These are phyloP conservation scores for Drosophila serrata DNA, from an alignment of 1,140 invertebrate species.

Conservation along the genomic window DNA sequence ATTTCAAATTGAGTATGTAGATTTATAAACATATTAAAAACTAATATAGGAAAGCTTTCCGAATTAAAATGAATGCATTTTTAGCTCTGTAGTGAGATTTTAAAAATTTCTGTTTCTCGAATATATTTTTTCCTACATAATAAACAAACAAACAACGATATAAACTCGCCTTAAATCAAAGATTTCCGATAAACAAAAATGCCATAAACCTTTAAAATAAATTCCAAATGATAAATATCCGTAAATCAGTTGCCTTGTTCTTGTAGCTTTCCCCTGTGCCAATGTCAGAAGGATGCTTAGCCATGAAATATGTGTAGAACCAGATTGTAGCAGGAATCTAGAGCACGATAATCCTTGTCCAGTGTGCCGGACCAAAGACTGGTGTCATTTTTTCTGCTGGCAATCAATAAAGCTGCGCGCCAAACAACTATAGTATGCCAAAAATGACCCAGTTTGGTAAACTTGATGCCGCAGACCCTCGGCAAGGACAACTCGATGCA, in stretches of 20 bases:
- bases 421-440: constrained; percentile 55
- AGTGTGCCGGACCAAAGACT: constrained; percentile 14
- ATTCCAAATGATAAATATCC: neutral
- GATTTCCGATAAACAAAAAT: neutral
- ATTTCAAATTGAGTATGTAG: too few species aligned
- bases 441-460: constrained; percentile 73
- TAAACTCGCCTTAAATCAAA: neutral
- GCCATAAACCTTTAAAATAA: neutral
- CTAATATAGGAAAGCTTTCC: too few species aligned
- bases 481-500: constrained; percentile 54
- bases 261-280: neutral
- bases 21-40: too few species aligned
- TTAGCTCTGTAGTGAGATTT: too few species aligned
- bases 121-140: too few species aligned
- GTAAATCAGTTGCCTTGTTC: neutral
- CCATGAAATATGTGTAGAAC: constrained; percentile 13
- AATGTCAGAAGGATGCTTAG: neutral
- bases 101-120: too few species aligned
- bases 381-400: constrained; percentile 34
- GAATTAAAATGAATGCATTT: too few species aligned
- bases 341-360: constrained; percentile 32
- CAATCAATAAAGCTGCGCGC: constrained; percentile 64
- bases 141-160: too few species aligned
- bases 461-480: constrained; percentile 36
- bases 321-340: constrained; percentile 17